Evolutionary conservation across 2,113 vertebrate species (phyloP), one percentile per base, ranked within the genome.

Genomic region (Mystacornis crossleyi): DNA sequence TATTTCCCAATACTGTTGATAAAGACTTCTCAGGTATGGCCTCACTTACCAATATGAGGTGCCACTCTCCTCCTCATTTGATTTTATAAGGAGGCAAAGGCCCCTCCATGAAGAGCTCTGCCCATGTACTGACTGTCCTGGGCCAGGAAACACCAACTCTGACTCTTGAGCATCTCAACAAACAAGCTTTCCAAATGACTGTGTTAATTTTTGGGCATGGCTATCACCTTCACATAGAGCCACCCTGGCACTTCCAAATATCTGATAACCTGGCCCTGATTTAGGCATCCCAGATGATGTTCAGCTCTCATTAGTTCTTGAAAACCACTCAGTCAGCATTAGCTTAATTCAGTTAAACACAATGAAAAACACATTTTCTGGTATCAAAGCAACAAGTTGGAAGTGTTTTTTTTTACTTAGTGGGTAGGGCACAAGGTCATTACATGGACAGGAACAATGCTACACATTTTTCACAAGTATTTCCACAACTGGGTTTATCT

Each of bases 131-230:
- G 29, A 14, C 23, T 45, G 14, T n/a, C 14, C 26, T 14, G 36
- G 18, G 45, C 24, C 51, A 57, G 62, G 28, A 60, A 61, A 75
- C 26, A 48, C 25, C 0, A 0, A 9, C 3, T 0, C 7, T 67
- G 55, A 31, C 23, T 51, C 48, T 18, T 6, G 28, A 34, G 18
- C 73, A 55, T 48, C 8, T 53, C 78, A 73, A 25, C 36, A 57
- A 82, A 45, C 9, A 47, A 67, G 17, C 40, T 40, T 89, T 50
- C 50, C 31, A 81, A 83, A 65, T 8, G 0, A 31, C 21, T 53
- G 13, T 8, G 5, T 17, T 18, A 42, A 48, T 13, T 61, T 69
- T 40, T 6, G 10, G 38, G 23, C 58, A 60, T 4, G 1, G 19
- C 3, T 25, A 72, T 53, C 28, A 21, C 21, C 54, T 65, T 53